Evolutionary conservation across 2,888 invertebrate species (phyloP).

Genomic region (Sphaerophoria taeniata): DNA sequence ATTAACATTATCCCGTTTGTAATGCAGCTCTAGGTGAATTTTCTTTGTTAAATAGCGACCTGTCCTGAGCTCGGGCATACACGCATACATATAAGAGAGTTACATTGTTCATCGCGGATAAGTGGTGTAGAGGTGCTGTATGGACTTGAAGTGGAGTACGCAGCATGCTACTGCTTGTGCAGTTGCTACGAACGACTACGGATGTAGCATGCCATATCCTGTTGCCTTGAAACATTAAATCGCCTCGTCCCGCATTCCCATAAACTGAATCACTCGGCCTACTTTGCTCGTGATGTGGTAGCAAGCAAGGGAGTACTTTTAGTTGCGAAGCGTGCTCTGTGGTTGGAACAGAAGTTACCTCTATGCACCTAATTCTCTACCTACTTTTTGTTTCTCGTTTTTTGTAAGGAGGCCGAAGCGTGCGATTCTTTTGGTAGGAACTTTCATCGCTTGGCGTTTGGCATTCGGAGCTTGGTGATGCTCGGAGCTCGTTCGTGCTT

Average conservation of each 20-base stretch:
- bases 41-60: constrained; percentile 66
- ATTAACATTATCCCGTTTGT: constrained; percentile 57
- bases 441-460: constrained; percentile 31
- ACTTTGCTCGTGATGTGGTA: constrained; percentile 10
- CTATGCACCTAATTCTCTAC: neutral
- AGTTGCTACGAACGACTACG: constrained; percentile 18
- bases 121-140: neutral
- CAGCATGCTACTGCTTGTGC: constrained; percentile 59
- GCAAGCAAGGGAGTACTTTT: neutral
- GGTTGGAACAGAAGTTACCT: neutral
- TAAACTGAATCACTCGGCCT: constrained; percentile 19
- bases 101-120: constrained; percentile 54
- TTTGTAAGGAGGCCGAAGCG: constrained; percentile 22
- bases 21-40: constrained; percentile 58
- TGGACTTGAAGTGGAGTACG: constrained; percentile 54
- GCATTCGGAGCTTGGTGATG: no score
- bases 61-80: constrained; percentile 30
- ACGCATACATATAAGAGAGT: no score
- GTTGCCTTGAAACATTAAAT: constrained; percentile 71
- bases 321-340: neutral
- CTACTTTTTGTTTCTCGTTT: neutral
- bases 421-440: constrained; percentile 57
- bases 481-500: constrained; percentile 19
- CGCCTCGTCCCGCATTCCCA: constrained; percentile 24
- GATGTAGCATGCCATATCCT: constrained; percentile 70